Conservation (phyloP, 2,888 invertebrate genomes). For the Ctenicera cuprea region DNA sequence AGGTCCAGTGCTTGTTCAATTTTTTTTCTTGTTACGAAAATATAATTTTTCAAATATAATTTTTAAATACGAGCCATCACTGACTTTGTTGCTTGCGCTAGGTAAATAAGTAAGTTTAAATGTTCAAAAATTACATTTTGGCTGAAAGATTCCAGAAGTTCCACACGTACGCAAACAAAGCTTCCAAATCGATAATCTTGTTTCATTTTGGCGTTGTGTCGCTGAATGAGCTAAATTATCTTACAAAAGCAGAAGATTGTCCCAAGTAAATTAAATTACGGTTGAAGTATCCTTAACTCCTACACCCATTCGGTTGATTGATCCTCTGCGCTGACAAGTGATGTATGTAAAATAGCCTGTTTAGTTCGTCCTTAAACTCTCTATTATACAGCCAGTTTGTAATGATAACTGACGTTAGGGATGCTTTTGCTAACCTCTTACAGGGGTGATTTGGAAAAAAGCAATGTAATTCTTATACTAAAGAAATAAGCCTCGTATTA, state of each 20-base stretch:
- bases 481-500: background rate
- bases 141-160: no score
- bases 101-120: no score
- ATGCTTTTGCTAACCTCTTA: background rate
- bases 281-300: constrained; percentile 26
- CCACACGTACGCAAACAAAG: no score
- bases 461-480: background rate
- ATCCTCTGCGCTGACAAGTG: constrained; percentile 24
- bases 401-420: constrained; percentile 4
- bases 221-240: constrained; percentile 26
- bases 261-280: constrained; percentile 32
- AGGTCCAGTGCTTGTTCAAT: no score
- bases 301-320: constrained; percentile 26
- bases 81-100: no score
- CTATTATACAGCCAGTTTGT: background rate
- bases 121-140: no score
- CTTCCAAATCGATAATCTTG: background rate
- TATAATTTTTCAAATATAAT: no score
- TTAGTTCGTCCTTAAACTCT: constrained; percentile 7
- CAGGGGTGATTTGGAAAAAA: background rate
- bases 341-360: constrained; percentile 24
- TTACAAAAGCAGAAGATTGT: constrained; percentile 22
- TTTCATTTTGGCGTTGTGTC: background rate
- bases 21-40: no score
- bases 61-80: no score